Percentiles rank a stretch among this genome's conserved stretches.
Evolutionary conservation across 2,888 invertebrate species (phyloP).

Genomic region (Dryocosmus kuriphilus): DNA sequence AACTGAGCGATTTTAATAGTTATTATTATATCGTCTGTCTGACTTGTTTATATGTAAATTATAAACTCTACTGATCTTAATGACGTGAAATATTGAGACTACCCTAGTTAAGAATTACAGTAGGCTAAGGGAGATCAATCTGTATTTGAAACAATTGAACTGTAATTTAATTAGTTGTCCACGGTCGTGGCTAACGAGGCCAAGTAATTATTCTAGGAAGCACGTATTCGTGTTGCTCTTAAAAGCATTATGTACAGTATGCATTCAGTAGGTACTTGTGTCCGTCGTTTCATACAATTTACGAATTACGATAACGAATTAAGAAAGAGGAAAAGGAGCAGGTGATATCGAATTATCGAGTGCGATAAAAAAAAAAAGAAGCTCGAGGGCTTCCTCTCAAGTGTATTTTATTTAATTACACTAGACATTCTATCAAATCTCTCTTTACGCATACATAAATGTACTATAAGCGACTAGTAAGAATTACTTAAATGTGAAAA

Average conservation of each 20-base stretch:
- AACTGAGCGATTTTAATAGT: conserved; percentile 21
- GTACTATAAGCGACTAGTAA: conserved; percentile 9
- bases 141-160: conserved; percentile 38
- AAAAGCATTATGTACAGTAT: conserved; percentile 35
- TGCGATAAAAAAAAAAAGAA: conserved; percentile 39
- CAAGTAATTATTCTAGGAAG: conserved; percentile 39
- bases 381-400: conserved; percentile 16
- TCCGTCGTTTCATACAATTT: conserved; percentile 46
- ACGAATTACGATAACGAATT: conserved; percentile 35
- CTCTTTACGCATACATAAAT: conserved; percentile 9
- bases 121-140: conserved; percentile 17
- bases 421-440: conserved; percentile 1
- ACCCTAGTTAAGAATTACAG: conserved; percentile 40
- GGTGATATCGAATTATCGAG: conserved; percentile 21
- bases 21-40: conserved; percentile 18
- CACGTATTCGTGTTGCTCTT: conserved; percentile 21
- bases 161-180: conserved; percentile 49
- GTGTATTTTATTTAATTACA: conserved; percentile 16
- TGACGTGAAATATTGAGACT: conserved; percentile 31
- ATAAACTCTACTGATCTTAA: conserved; percentile 35
- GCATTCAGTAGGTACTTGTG: conserved; percentile 43
- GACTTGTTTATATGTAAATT: conserved; percentile 37
- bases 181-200: conserved; percentile 44
- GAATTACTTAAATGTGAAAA: conserved; percentile 16
- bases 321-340: background rate